phyloP scores from a whole-genome alignment of 2,888 invertebrate genomes.

The Nezara viridula region DNA sequence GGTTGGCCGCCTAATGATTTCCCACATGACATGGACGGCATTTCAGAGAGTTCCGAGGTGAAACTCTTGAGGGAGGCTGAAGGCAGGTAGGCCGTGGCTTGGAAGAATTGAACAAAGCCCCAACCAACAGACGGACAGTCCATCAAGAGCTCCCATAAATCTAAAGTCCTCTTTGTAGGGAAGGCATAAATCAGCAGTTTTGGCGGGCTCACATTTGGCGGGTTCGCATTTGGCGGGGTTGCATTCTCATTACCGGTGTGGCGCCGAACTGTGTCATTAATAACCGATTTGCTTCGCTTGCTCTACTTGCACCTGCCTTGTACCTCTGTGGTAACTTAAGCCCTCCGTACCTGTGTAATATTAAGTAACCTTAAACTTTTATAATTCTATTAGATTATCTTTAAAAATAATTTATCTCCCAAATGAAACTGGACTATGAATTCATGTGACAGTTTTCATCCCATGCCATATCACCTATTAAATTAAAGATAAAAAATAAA shows the following conservation, averaged over 20 bases:
- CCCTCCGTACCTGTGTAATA: background rate
- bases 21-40: constrained; percentile 32
- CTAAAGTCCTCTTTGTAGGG: constrained; percentile 20
- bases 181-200: constrained; percentile 40
- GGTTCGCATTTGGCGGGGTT: background rate
- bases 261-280: constrained; percentile 57
- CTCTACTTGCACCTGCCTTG: constrained; percentile 41
- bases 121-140: constrained; percentile 38
- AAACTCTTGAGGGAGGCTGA: background rate
- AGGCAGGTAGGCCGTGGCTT: constrained; percentile 25
- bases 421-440: too few relatives aligned
- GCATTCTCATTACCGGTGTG: constrained; percentile 44
- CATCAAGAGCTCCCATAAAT: constrained; percentile 35
- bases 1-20: constrained; percentile 7
- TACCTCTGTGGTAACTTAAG: background rate
- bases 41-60: background rate
- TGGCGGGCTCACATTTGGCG: constrained; percentile 39
- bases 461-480: too few relatives aligned
- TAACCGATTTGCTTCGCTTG: constrained; percentile 54
- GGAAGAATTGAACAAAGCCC: constrained; percentile 31
- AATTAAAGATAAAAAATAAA: too few relatives aligned
- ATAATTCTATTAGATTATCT: background rate
- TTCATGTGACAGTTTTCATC: too few relatives aligned
- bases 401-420: background rate
- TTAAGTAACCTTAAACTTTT: background rate